Evolutionary conservation across 2,797 vertebrate genomes (phyloP), one percentile per base, ranked within the genome.

Genomic region (Mareca strepera): DNA sequence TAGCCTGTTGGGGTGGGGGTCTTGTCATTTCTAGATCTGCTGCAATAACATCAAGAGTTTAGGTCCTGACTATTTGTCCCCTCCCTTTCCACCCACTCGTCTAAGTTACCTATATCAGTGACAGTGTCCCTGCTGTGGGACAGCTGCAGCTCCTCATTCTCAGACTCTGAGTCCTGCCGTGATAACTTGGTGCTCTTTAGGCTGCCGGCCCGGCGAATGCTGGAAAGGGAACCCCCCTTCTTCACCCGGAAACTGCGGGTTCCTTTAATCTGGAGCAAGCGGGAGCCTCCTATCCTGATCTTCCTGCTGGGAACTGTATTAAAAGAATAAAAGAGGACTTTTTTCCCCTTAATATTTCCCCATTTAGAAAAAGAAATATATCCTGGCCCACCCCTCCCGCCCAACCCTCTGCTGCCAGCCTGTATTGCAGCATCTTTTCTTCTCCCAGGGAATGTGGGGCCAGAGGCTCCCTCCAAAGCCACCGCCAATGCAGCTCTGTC

Each of bases 141-240:
- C 97, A 99, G 98, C 97, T 99, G 98, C 88, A 99, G 98, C 88
- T 99, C 99, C 76, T 99, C 99, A 96, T 99, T 99, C 98, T 99
- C 99, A 35, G 99, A 99, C 98, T 99, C 99, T 5, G 99, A 99
- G 98, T 99, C 99, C 98, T 99, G 99, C 94, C 99, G 98, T 95
- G 99, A 99, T 97, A 99, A 97, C 98, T 99, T 99, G 98, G 99
- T 99, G 98, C 99, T 99, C 98, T 99, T 99, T 97, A 99, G 98
- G 98, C 99, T 99, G 94, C 99, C 99, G 52, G 99, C 99, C 82
- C 99, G 98, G 94, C 98, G 99, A 95, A 99, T 99, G 92, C 99
- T 99, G 33, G 99, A 99, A 97, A 99, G 98, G 48, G 99, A 99
- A 96, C 99, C 99, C 50, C 99, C 99, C 97, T 99, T 99, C 98